These are phyloP conservation scores for Tiphia femorata DNA, from an alignment of 2,888 invertebrate species.

Conservation along the genomic window DNA sequence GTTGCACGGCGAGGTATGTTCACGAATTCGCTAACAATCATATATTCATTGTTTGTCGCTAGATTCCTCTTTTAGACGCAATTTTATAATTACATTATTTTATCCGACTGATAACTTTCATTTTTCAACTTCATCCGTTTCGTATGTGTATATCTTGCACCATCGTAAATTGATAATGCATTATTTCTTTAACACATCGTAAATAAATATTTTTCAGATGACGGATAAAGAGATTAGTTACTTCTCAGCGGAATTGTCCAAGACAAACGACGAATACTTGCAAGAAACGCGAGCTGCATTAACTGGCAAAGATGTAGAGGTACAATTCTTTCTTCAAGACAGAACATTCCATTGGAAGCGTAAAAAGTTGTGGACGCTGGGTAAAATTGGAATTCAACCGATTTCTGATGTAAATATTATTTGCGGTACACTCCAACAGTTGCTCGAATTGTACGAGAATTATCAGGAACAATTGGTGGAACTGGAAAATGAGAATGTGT, in stretches of 20 bases:
- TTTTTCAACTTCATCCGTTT: too few species aligned
- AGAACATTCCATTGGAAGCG: conserved; percentile 45
- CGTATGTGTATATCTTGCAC: too few species aligned
- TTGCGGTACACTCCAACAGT: conserved; percentile 24
- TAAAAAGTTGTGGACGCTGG: conserved; percentile 44
- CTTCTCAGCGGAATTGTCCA: conserved; percentile 29
- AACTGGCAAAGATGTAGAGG: conserved; percentile 36
- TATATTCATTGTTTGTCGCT: neutral
- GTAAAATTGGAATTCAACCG: conserved; percentile 36
- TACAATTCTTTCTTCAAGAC: conserved; percentile 43
- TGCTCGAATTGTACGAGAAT: conserved; percentile 29
- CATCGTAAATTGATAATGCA: too few species aligned
- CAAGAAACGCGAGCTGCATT: conserved; percentile 41
- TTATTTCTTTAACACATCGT: neutral
- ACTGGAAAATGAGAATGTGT: conserved; percentile 32
- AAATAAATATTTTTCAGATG: conserved; percentile 34
- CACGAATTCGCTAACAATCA: too few species aligned
- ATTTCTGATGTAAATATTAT: conserved; percentile 32
- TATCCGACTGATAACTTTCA: neutral
- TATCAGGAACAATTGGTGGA: conserved; percentile 9
- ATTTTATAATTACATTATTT: neutral
- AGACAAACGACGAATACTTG: conserved; percentile 37
- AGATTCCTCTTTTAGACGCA: neutral
- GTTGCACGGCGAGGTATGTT: neutral
- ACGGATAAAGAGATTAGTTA: conserved; percentile 24